Conservation (phyloP, 2,797 vertebrate species). For the Notoglanidium macrostoma region DNA sequence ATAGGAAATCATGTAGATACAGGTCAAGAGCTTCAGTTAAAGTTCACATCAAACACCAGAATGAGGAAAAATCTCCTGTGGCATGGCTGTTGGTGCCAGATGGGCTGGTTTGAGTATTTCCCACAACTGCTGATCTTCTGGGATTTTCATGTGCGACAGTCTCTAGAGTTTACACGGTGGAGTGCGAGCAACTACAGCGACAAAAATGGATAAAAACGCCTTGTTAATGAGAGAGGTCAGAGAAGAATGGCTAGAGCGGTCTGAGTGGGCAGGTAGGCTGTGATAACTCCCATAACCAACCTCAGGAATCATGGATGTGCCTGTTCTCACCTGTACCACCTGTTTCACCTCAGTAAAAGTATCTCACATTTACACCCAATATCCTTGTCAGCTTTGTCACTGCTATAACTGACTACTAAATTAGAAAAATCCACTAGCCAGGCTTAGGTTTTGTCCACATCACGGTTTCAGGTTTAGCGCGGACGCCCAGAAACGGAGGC, state of each 20-base stretch:
- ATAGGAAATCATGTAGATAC: background rate
- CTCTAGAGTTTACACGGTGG: background rate
- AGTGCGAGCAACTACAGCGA: background rate
- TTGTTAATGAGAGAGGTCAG: background rate
- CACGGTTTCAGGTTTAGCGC: no score
- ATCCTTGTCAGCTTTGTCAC: background rate
- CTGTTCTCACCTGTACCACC: background rate
- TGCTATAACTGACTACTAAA: background rate
- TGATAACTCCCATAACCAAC: background rate
- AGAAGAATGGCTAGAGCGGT: background rate
- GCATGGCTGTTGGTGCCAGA: background rate
- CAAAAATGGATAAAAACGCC: background rate
- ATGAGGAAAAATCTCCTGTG: background rate
- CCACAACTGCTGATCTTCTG: background rate
- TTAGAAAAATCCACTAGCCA: background rate
- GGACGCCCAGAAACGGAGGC: no score
- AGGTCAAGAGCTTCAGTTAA: background rate
- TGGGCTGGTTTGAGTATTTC: background rate
- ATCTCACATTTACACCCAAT: background rate
- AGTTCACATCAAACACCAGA: background rate
- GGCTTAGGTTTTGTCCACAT: background rate
- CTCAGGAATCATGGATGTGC: background rate
- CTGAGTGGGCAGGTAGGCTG: background rate
- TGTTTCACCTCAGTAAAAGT: background rate
- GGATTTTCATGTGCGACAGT: background rate